Evolutionary conservation across 2,888 invertebrate genomes (phyloP).

Genomic region (Nephrotoma guestfalica): DNA sequence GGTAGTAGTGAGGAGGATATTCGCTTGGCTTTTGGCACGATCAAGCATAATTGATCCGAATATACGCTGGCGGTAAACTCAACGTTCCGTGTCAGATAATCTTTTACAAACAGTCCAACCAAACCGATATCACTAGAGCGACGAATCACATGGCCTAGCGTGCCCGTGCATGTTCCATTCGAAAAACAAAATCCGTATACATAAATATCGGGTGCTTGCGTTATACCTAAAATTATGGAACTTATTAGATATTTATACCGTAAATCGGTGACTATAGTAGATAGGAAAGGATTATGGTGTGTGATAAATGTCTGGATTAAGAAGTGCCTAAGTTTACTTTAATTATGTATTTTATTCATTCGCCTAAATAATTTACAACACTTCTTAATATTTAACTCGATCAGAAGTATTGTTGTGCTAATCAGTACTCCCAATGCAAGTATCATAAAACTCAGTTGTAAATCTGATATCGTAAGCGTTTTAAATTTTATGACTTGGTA

Average conservation of each 20-base stretch:
- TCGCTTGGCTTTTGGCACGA: constrained; percentile 28
- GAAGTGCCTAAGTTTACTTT: not conserved
- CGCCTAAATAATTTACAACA: not conserved
- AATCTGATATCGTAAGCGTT: constrained; percentile 23
- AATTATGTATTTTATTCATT: not conserved
- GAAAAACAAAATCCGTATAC: constrained; percentile 23
- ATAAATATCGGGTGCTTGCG: constrained; percentile 21
- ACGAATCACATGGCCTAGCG: constrained; percentile 25
- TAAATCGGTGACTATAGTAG: not conserved
- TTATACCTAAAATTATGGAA: constrained; percentile 15
- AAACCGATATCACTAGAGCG: constrained; percentile 27
- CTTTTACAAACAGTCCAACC: constrained; percentile 31
- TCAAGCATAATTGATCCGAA: constrained; percentile 30
- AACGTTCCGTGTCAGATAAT: constrained; percentile 26
- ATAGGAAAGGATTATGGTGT: not conserved
- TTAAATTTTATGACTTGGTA: constrained; percentile 21
- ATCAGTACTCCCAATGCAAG: constrained; percentile 12
- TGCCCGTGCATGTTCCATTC: constrained; percentile 28
- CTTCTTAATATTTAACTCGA: not conserved
- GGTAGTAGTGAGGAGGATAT: constrained; percentile 30
- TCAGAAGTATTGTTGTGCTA: not conserved
- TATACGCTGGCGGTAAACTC: constrained; percentile 28
- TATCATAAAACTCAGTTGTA: constrained; percentile 28
- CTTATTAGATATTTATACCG: not conserved
- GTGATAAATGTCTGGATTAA: not conserved